Evolutionary conservation across 2,888 invertebrate species (phyloP).

Genomic region (Eupithecia dodoneata): DNA sequence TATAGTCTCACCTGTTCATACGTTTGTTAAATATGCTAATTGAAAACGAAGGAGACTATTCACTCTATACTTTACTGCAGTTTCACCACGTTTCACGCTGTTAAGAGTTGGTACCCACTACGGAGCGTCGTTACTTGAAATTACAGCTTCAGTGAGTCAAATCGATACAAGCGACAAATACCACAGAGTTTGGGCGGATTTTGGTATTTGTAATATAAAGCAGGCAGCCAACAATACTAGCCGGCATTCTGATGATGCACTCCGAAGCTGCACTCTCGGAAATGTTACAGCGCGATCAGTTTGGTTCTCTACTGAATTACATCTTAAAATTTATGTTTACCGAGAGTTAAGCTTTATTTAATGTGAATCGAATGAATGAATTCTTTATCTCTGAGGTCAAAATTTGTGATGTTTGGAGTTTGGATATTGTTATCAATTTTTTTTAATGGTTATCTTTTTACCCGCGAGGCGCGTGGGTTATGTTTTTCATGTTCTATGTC

Average conservation of each 20-base stretch:
- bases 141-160: conserved; percentile 71
- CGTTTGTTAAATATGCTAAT: conserved; percentile 23
- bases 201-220: conserved; percentile 6
- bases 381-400: too few species aligned
- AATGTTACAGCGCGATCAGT: not conserved
- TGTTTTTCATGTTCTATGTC: too few species aligned
- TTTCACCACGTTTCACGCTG: conserved; percentile 16
- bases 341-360: too few species aligned
- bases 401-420: too few species aligned
- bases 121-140: conserved; percentile 51
- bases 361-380: too few species aligned
- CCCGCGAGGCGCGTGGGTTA: too few species aligned
- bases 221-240: not conserved
- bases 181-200: conserved; percentile 42
- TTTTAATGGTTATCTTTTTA: too few species aligned
- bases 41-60: conserved; percentile 12
- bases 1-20: conserved; percentile 2
- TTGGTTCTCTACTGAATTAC: not conserved
- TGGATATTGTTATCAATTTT: too few species aligned
- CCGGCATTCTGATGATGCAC: not conserved
- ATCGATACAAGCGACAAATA: conserved; percentile 74
- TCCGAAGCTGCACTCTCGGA: not conserved
- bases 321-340: too few species aligned
- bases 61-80: conserved; percentile 21
- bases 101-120: not conserved